Base-by-base conservation (phyloP, 2,888 invertebrate genomes). In the Ceratothoa steindachneri region DNA sequence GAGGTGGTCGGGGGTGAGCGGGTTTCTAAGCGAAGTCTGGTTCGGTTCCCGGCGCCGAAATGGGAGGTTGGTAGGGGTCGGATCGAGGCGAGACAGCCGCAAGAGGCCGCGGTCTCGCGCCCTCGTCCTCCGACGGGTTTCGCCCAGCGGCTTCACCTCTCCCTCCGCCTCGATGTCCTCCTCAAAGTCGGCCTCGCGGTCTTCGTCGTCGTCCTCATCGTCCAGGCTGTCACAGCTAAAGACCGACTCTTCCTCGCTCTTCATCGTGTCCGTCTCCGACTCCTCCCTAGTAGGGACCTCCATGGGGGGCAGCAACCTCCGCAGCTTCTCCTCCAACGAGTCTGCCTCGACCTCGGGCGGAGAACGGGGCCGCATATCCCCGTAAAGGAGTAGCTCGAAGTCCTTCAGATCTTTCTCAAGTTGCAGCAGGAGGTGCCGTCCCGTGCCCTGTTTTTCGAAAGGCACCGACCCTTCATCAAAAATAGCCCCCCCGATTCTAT, bases 191-290 rank as follows among this genome's bases (percentile, higher is more conserved):
- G 77, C 80, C 80, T 69, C 81, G 80, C 87, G 83, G 80, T 86
- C 86, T 81, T 88, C 88, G 78, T 90, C 81, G 80, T 87, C 83
- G 80, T 86, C 86, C 81, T 88, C 88, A 78, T 90, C 91, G 84
- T 92, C 92, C 69, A 92, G 84, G 0, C 91, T 91, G 84, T 92
- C 92, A 0, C 91, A 91, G 68, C 91, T 91, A 81, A 91, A 91
- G 73, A 86, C 84, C 0, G 84, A 84, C 3, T 82, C 81, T 4
- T 82, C 81, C 68, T 83, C 82, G 67, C 74, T 75, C 51, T 77
- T 77, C n/a, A 73, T 67, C n/a, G 74, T 75, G 51, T 73, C 71
- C 67, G 72, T 71, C 30, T 77, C 55, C 27, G 78, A 75, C 30
- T 75, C 71, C 51, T 75, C 60, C 19, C 24, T 60, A 22, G 19